Base-by-base conservation (phyloP, 2,888 invertebrate species). In the Pterostichus madidus region DNA sequence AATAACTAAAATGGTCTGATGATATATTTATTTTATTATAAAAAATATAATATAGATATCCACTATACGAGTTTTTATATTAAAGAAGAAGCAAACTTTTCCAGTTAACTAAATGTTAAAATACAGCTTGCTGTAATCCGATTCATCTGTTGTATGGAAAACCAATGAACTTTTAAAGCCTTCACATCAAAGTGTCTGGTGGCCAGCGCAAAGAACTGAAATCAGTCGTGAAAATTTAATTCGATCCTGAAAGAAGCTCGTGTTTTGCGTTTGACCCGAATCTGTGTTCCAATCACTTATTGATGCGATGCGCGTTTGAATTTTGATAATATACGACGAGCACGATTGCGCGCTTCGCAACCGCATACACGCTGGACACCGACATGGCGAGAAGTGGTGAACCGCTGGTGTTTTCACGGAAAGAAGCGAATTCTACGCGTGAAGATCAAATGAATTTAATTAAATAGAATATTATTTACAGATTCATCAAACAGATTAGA, bases 191-290 rank as follows among this genome's bases (percentile, higher is more conserved):
- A 73, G 73, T 46, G 44, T 73, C 73, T 49, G 46, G 10, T 24
- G 59, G 46, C 46, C 73, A 31, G 46, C 31, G 59, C 73, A 73
- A 71, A 71, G 46, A 73, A 49, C 49, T 44, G 44, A 73, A 73
- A 73, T 73, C 73, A 46, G 17, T 73, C 73, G 73, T 73, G 73
- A 73, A 73, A 73, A 73, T 73, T 73, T 73, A 73, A 73, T 73
- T 73, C 73, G 73, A 44, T 17, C 46, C 49, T 49, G 44, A 73
- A 71, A 73, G 49, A 49, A 73, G 15, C 49, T 49, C 35, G n/a
- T 32, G 49, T 73, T 73, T 73, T 73, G 73, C 44, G 73, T 73
- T 73, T 73, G 46, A 46, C 44, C 73, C 73, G 46, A 46, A 46
- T 73, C 73, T 11, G 24, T 11, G 24, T 10, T 31, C 59, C 10